A percentile compares a stretch with the other conserved stretches of the same genome.
Evolutionary conservation across 2,113 vertebrate genomes (phyloP).

Genomic region (Trematocara marginatum): DNA sequence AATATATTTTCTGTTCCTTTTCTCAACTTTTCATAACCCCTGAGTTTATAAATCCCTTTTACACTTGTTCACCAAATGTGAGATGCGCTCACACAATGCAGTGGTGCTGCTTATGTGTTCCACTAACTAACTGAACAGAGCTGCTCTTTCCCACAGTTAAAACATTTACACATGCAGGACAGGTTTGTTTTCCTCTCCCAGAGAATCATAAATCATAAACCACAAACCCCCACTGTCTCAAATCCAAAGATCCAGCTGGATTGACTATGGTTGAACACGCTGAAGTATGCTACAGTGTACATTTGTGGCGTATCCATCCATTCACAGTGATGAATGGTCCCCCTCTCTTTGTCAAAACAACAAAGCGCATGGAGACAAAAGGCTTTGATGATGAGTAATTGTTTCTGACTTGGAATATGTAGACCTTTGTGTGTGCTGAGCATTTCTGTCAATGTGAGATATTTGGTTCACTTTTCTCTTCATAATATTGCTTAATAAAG

Average conservation of each 20-base stretch:
- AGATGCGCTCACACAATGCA: neutral
- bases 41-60: neutral
- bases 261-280: slow-evolving; percentile 14
- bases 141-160: neutral
- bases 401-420: slow-evolving; percentile 34
- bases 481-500: slow-evolving; percentile 32
- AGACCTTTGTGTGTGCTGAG: slow-evolving; percentile 31
- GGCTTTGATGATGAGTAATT: slow-evolving; percentile 58
- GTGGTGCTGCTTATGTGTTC: neutral
- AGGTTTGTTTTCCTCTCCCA: neutral
- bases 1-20: neutral
- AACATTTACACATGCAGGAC: slow-evolving; percentile 13
- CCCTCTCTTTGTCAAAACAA: slow-evolving; percentile 50
- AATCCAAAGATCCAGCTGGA: slow-evolving; percentile 4
- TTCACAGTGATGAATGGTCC: slow-evolving; percentile 55
- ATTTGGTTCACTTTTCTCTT: slow-evolving; percentile 37
- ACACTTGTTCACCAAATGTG: neutral
- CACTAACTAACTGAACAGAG: neutral
- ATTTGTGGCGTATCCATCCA: slow-evolving; percentile 13
- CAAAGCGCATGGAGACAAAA: slow-evolving; percentile 58
- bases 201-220: slow-evolving; percentile 48
- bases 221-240: slow-evolving; percentile 5
- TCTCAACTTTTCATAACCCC: neutral
- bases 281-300: slow-evolving; percentile 2
- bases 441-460: slow-evolving; percentile 45